Conservation (phyloP, 2,888 invertebrate genomes). For the Hetaerina titia region DNA sequence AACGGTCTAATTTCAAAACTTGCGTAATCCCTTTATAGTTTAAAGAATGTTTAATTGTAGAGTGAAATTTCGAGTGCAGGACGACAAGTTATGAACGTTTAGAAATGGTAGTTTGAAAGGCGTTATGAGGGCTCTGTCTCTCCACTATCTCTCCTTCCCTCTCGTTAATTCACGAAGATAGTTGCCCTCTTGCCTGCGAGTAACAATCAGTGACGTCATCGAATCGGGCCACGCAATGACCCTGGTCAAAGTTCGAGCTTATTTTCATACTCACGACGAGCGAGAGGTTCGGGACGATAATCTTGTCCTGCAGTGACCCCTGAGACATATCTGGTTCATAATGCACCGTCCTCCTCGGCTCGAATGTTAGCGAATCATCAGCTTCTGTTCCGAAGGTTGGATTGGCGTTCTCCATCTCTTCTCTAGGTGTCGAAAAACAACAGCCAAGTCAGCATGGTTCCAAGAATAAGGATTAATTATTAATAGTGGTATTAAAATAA, state of each 20-base stretch:
- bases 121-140: not conserved
- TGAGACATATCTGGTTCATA: slow-evolving; percentile 84
- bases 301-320: slow-evolving; percentile 81
- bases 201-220: not conserved
- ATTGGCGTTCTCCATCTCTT: slow-evolving; percentile 84
- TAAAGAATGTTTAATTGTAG: no score
- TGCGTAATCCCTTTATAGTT: no score
- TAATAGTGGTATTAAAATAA: no score
- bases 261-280: slow-evolving; percentile 81
- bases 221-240: not conserved
- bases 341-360: slow-evolving; percentile 80
- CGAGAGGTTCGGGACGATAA: slow-evolving; percentile 86
- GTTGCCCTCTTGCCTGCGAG: not conserved
- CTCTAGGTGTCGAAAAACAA: slow-evolving; percentile 78
- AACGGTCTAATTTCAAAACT: no score
- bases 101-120: not conserved
- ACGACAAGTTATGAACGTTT: no score
- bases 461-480: not conserved
- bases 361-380: slow-evolving; percentile 84
- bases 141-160: no score
- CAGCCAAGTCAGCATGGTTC: not conserved
- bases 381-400: slow-evolving; percentile 80
- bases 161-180: not conserved
- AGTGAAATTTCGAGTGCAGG: no score
- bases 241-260: not conserved